Base-by-base conservation (phyloP, 2,113 vertebrate species). In the Oncorhynchus kisutch region DNA sequence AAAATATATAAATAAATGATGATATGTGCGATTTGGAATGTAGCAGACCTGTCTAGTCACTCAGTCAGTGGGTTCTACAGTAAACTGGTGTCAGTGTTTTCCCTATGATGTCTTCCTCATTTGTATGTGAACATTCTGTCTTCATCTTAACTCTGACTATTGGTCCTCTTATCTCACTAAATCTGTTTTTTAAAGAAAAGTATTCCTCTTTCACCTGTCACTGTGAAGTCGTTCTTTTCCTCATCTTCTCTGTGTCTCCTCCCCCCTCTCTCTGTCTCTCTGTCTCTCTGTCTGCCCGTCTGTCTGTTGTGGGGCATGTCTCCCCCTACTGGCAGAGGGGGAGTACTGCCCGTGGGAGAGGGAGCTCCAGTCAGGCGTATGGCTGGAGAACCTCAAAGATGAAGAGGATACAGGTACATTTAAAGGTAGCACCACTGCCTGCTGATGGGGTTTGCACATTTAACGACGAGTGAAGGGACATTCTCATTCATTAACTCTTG, bases 311-410 rank as follows among this genome's bases (percentile, higher is more conserved):
- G 91, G 79, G 88, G 78, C 93, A 72, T 94, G 92, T 91, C 91
- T 92, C 94, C 95, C 93, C 92, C 94, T 95, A 86, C 91, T 94
- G 93, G 91, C 94, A 98, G 96, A 96, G 94, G 96, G 96, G 67
- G 96, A 96, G 93, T 97, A 98, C 93, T 96, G 93, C 88, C 96
- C 98, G 78, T 95, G 95, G 97, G 94, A 96, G 85, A 96, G 82
- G 90, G 96, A 98, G 87, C 94, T 96, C 85, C 95, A 94, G 90
- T 95, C 96, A 88, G 94, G 95, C 88, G 94, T 95, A 79, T 96
- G 95, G 96, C 94, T 96, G 85, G 94, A 95, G 82, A 94, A 67
- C 88, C 92, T 97, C 48, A 92, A 93, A 90, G 85, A 95, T 49
- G 95, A 98, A 96, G 95, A 97, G 90, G 95, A 96, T 91, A 89